Conservation (phyloP, 1,140 invertebrate species). For the Drosophila watanabei region DNA sequence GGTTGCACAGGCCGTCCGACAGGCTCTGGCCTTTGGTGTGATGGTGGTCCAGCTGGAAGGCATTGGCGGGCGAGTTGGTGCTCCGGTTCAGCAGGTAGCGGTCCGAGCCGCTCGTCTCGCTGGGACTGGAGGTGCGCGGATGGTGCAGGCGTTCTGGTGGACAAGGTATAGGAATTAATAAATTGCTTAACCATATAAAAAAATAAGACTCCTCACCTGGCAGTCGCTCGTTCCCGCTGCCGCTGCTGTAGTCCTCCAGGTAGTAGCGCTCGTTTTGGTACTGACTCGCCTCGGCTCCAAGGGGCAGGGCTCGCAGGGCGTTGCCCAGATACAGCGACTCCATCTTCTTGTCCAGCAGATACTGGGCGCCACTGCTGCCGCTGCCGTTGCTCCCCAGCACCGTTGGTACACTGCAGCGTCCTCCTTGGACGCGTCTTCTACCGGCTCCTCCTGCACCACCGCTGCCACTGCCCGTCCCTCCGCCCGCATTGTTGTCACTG, state of each 20-base stretch:
- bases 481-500: conserved; percentile 67
- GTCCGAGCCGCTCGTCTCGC: conserved; percentile 85
- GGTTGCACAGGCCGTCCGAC: conserved; percentile 81
- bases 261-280: conserved; percentile 84
- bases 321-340: conserved; percentile 80
- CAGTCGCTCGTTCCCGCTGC: conserved; percentile 73
- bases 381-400: conserved; percentile 53
- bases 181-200: background rate
- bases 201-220: conserved; percentile 57
- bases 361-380: conserved; percentile 62
- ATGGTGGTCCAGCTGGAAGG: conserved; percentile 74
- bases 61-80: conserved; percentile 77
- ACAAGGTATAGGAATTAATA: background rate
- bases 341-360: conserved; percentile 84
- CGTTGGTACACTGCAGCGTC: conserved; percentile 77
- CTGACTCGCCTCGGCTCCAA: conserved; percentile 80
- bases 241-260: conserved; percentile 81
- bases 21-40: conserved; percentile 82
- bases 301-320: conserved; percentile 70
- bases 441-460: conserved; percentile 21
- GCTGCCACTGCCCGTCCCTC: conserved; percentile 34
- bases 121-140: conserved; percentile 80
- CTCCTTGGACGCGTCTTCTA: conserved; percentile 58
- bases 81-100: conserved; percentile 81
- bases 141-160: conserved; percentile 66